These are phyloP conservation scores for Parnassius smintheus DNA, from an alignment of 2,888 invertebrate genomes.

Conservation along the genomic window DNA sequence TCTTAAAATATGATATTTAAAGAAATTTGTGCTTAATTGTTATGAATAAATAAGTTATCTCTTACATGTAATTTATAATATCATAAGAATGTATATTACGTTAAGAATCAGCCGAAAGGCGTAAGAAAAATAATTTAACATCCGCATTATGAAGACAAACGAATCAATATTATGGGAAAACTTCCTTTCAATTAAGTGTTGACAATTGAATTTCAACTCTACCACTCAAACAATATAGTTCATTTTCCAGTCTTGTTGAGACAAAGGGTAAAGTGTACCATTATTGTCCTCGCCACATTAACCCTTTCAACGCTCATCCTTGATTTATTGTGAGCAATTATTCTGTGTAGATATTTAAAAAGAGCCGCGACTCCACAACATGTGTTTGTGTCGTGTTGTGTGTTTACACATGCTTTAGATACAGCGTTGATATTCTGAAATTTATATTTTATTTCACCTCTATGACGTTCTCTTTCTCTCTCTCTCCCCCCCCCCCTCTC, in stretches of 20 bases:
- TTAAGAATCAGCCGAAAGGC: background rate
- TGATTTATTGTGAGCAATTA: conserved; percentile 69
- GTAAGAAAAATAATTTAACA: conserved; percentile 33
- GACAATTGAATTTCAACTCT: background rate
- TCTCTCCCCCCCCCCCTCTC: too few species aligned
- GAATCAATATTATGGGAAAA: conserved; percentile 30
- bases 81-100: background rate
- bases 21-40: too few species aligned
- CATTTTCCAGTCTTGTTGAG: conserved; percentile 24
- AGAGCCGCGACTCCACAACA: conserved; percentile 32
- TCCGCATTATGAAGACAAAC: conserved; percentile 54
- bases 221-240: conserved; percentile 21
- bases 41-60: too few species aligned
- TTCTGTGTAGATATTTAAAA: conserved; percentile 35
- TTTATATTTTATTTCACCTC: too few species aligned
- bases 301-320: conserved; percentile 65
- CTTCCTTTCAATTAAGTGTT: background rate
- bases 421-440: conserved; percentile 19
- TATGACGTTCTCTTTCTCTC: too few species aligned
- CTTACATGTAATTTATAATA: conserved; percentile 3
- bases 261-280: conserved; percentile 52
- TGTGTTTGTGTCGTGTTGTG: conserved; percentile 31
- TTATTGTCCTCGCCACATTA: conserved; percentile 58
- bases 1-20: too few species aligned
- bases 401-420: conserved; percentile 28